Evolutionary conservation across 2,888 invertebrate species (phyloP).

Genomic region (Ennomos fuscantarius): DNA sequence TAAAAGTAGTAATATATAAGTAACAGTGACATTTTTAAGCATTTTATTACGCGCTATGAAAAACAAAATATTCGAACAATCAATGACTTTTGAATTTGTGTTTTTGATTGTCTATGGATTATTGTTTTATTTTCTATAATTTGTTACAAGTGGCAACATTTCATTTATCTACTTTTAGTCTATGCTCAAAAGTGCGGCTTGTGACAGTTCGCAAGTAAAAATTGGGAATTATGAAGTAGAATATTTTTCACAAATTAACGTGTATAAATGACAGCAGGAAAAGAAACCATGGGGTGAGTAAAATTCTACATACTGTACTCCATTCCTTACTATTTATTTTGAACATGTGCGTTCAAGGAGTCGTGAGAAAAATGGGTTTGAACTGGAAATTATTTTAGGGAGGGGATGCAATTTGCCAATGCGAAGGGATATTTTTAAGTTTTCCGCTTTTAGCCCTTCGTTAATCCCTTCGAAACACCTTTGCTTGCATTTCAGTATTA

Average conservation of each 20-base stretch:
- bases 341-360: conserved; percentile 17
- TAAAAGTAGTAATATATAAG: too few relatives aligned
- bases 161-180: conserved; percentile 39
- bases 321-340: conserved; percentile 32
- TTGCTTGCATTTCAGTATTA: background rate
- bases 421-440: conserved; percentile 78
- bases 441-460: conserved; percentile 43
- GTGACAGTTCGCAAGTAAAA: conserved; percentile 67
- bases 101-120: too few relatives aligned
- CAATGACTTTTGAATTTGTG: too few relatives aligned
- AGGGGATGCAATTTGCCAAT: conserved; percentile 82
- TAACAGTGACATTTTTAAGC: too few relatives aligned
- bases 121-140: too few relatives aligned
- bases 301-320: conserved; percentile 26
- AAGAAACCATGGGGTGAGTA: conserved; percentile 92
- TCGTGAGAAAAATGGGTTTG: conserved; percentile 55
- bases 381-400: conserved; percentile 77
- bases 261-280: conserved; percentile 91
- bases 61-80: too few relatives aligned
- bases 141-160: conserved; percentile 12
- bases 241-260: conserved; percentile 70
- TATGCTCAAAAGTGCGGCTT: conserved; percentile 61
- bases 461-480: conserved; percentile 17
- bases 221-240: conserved; percentile 70
- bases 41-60: too few relatives aligned